Conservation (phyloP, 2,888 invertebrate genomes). For the Eupeodes latifasciatus region DNA sequence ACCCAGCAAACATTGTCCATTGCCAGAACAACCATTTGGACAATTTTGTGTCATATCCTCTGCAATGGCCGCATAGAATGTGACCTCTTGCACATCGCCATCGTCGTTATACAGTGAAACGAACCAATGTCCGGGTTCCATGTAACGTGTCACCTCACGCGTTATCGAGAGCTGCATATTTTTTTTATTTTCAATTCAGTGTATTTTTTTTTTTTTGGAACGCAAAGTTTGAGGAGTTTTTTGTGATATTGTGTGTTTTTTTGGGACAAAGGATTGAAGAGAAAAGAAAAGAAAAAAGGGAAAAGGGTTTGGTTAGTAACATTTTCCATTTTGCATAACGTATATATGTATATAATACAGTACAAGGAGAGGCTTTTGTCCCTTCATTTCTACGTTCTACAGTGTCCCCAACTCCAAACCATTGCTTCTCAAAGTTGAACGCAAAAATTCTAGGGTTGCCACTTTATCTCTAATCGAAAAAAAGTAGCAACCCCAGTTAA, state of each 20-base stretch:
- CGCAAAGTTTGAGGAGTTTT: conserved; percentile 54
- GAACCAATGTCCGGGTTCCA: conserved; percentile 99
- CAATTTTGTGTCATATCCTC: conserved; percentile 98
- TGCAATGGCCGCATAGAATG: conserved; percentile 92
- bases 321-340: conserved; percentile 61
- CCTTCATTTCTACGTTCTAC: conserved; percentile 25
- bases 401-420: conserved; percentile 8
- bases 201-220: conserved; percentile 37
- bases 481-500: conserved; percentile 12
- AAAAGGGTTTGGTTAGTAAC: conserved; percentile 70
- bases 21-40: conserved; percentile 97
- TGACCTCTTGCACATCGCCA: conserved; percentile 94
- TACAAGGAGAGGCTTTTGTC: conserved; percentile 52
- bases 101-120: conserved; percentile 98
- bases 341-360: conserved; percentile 53
- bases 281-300: conserved; percentile 65
- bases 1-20: conserved; percentile 97
- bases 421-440: conserved; percentile 32
- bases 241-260: conserved; percentile 31
- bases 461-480: background rate
- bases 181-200: conserved; percentile 17
- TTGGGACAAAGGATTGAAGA: conserved; percentile 59
- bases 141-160: conserved; percentile 96
- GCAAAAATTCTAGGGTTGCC: conserved; percentile 22
- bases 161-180: conserved; percentile 89